A percentile compares a stretch with the other conserved stretches of the same genome.
Evolutionary conservation across 2,113 vertebrate genomes (phyloP).

Genomic region (Jaculus jaculus): DNA sequence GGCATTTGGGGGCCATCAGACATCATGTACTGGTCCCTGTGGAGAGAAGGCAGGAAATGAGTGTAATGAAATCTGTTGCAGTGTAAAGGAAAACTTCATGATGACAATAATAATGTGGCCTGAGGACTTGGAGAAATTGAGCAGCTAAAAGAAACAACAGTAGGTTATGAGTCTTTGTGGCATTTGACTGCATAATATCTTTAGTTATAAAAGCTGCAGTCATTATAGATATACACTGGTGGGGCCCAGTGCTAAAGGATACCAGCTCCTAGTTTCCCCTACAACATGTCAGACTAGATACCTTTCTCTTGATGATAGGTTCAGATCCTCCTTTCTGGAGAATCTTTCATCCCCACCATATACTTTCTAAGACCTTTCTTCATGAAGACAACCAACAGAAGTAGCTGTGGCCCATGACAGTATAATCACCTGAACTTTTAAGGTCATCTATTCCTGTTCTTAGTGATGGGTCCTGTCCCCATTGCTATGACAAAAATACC

Average conservation of each 20-base stretch:
- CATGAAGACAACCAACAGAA: neutral
- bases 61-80: slow-evolving; percentile 42
- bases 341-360: neutral
- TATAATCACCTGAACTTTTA: neutral
- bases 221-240: neutral
- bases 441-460: neutral
- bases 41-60: slow-evolving; percentile 53
- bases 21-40: neutral
- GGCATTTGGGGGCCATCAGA: neutral
- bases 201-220: neutral
- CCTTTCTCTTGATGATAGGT: neutral
- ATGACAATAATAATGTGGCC: slow-evolving; percentile 17
- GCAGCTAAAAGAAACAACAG: neutral
- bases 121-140: neutral
- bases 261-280: neutral
- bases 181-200: neutral
- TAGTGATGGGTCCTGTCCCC: neutral
- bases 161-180: neutral
- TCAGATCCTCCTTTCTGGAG: neutral
- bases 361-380: neutral
- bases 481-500: neutral
- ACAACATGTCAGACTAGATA: neutral
- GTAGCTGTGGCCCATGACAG: too few relatives aligned
- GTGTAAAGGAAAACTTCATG: slow-evolving; percentile 2
- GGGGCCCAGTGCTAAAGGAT: too few relatives aligned